Base-by-base conservation (phyloP, 2,888 invertebrate species). In the Spodoptera picta region DNA sequence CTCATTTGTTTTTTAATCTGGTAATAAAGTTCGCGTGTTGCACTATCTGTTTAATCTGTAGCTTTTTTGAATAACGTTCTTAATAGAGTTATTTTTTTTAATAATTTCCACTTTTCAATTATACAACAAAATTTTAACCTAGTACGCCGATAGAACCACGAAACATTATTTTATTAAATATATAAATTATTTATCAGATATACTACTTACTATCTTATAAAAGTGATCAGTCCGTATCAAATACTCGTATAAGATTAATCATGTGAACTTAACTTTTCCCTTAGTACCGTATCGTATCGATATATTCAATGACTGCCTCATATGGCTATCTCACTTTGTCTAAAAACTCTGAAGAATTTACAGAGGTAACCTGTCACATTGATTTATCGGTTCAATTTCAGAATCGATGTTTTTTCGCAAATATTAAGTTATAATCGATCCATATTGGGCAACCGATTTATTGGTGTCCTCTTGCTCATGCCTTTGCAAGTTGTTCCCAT, bases 251-350 rank as follows among this genome's bases (percentile, higher is more conserved):
- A 66, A 66, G 71, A 71, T 71, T 46, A 55, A 61, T 56, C 45
- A 58, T 60, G 45, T 53, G n/a, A 72, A 71, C 72, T 48, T 36
- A 14, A 58, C 31, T 23, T 66, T 66, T 71, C 63, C 61, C 64
- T 60, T 60, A n/a, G 46, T 43, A 7, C 36, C 5, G 6, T 36
- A 36, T 46, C 54, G 57, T 65, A 70, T 53, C 48, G 56, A 45
- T 53, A 47, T 61, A 23, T 53, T 60, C 42, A 62, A 71, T 57
- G 60, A 53, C 52, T 49, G 14, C 24, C 61, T 14, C 27, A 4
- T 71, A 70, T 1, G 56, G 61, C 61, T 71, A 66, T 62, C 66
- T 50, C 44, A 9, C 24, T 60, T 42, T 14, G 11, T 70, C 41
- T 52, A 56, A 59, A 61, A 63, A 59, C 11, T 19, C 19, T 45